Evolutionary conservation across 2,888 invertebrate genomes (phyloP), one percentile per base, ranked within the genome.

Genomic region (Octodonta nipae): DNA sequence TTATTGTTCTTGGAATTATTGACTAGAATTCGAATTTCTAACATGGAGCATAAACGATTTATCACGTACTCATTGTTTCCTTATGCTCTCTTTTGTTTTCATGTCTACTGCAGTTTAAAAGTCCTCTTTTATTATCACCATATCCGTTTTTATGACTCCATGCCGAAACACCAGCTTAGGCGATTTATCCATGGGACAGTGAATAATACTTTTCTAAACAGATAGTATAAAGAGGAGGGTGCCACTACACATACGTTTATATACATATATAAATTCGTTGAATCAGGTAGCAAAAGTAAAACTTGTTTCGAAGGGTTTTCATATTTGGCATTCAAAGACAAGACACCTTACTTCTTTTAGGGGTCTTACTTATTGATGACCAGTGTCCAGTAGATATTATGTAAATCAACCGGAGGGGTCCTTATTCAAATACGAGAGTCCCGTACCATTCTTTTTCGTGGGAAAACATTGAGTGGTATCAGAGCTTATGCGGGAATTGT

Each of bases 381-480:
- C 55, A 55, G 46, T 55, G 55, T 53, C 53, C 54, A 54, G 50
- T 49, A 52, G 50, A 55, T 51, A 53, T 52, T 54, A 55, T 55
- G 55, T 51, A 54, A 55, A 55, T 55, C 45, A 47, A 39, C 40
- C 42, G 45, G 42, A 47, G 22, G 22, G 22, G 46, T 43, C 47
- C 49, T 50, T 51, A 52, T 52, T 52, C 50, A 52, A 51, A 52
- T 52, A 46, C 41, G 34, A 33, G 38, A 32, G 40, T 43, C 45
- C 44, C n/a, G n/a, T n/a, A n/a, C 3, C 11, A 51, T 51, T 46
- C 50, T 53, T 50, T 49, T 49, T 46, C 46, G 52, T 53, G 55
- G 55, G 53, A 55, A 49, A 22, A n/a, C n/a, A n/a, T n/a, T n/a
- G 22, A 22, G 10, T 22, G 11, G 11, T n/a, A 22, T 22, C 22